Evolutionary conservation across 2,797 vertebrate species (phyloP).

Genomic region (Lutjanus campechanus): DNA sequence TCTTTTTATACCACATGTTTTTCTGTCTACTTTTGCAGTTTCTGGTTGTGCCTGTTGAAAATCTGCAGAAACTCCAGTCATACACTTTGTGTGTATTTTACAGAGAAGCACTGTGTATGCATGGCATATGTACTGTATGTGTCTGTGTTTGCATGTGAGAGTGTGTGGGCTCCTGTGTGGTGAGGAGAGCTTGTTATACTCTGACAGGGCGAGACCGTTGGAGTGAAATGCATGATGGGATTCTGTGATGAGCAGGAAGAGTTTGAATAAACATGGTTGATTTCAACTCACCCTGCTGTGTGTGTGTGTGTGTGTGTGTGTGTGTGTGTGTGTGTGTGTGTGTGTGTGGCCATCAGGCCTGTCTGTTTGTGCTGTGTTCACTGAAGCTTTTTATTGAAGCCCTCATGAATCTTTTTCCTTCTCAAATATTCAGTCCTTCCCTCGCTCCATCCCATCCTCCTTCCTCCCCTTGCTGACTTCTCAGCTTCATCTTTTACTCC

Average conservation of each 20-base stretch:
- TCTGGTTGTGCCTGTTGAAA: not conserved
- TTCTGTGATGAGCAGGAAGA: conserved; percentile 78
- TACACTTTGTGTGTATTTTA: not conserved
- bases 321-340: conserved; percentile 24
- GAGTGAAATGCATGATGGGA: conserved; percentile 81
- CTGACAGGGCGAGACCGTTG: conserved; percentile 72
- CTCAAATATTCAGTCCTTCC: conserved; percentile 64
- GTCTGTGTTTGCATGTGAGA: not conserved
- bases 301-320: conserved; percentile 24
- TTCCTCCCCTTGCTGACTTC: conserved; percentile 33
- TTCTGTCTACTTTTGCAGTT: not conserved
- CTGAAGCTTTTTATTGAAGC: conserved; percentile 80
- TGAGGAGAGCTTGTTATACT: conserved; percentile 73
- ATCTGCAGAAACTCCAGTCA: not conserved
- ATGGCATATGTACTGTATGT: conserved; percentile 1
- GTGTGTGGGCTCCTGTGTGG: not conserved
- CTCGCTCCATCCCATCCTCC: not conserved
- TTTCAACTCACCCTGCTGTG: conserved; percentile 50
- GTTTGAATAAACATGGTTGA: conserved; percentile 79
- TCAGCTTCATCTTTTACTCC: conserved; percentile 53
- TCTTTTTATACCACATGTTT: not conserved
- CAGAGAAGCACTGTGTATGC: conserved; percentile 5
- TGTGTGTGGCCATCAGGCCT: conserved; percentile 4
- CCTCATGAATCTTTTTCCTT: conserved; percentile 74
- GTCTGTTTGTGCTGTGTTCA: conserved; percentile 73